These are phyloP conservation scores for Monomorium pharaonis DNA, from an alignment of 1,140 invertebrate genomes.

Conservation along the genomic window DNA sequence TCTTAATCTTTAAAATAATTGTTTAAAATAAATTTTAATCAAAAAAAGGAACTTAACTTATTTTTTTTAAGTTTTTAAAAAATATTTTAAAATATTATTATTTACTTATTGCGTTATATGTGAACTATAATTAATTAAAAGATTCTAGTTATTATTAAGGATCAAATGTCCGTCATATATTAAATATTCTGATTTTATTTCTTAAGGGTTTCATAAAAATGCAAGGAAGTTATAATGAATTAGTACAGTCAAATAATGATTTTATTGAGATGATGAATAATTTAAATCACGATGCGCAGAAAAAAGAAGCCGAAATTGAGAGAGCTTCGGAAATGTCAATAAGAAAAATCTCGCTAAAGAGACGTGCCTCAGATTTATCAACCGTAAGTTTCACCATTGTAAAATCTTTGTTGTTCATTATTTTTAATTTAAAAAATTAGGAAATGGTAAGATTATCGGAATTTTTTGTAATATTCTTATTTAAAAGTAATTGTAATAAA, in stretches of 20 bases:
- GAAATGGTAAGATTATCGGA: not conserved
- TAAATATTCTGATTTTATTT: constrained; percentile 40
- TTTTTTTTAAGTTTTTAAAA: too few relatives aligned
- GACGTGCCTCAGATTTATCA: not conserved
- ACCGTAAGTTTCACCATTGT: not conserved
- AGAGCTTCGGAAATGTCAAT: not conserved
- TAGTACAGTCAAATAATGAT: constrained; percentile 85
- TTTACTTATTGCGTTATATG: too few relatives aligned
- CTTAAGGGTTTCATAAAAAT: constrained; percentile 86
- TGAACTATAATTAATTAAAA: not conserved
- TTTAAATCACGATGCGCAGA: constrained; percentile 72
- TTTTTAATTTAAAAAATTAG: not conserved
- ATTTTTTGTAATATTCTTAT: not conserved
- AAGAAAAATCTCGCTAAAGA: too few relatives aligned
- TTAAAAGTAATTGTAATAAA: not conserved
- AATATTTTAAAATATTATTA: not conserved
- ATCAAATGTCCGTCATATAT: not conserved
- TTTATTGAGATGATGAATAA: constrained; percentile 81
- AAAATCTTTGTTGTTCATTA: not conserved
- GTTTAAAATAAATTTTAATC: too few relatives aligned
- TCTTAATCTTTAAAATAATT: too few relatives aligned
- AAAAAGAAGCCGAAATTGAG: constrained; percentile 68
- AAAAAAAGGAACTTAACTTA: too few relatives aligned
- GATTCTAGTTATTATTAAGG: not conserved
- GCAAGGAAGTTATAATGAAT: constrained; percentile 86